Conservation (phyloP, 2,797 vertebrate species). For the Diplodus sargus region DNA sequence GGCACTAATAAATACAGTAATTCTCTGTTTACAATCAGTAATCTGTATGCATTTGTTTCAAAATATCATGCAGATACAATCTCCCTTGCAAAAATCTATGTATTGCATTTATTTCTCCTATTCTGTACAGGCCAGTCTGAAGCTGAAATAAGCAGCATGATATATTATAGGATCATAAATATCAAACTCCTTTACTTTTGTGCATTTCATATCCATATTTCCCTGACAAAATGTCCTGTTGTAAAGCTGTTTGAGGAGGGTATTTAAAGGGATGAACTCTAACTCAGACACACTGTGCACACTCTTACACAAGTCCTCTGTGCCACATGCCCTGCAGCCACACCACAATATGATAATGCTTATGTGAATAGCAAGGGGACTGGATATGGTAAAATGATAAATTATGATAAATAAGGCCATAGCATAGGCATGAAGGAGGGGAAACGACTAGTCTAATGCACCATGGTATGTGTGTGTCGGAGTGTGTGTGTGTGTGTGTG, state of each 20-base stretch:
- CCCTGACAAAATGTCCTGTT: slow-evolving; percentile 40
- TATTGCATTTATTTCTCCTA: too few species aligned
- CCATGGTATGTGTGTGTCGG: slow-evolving; percentile 58
- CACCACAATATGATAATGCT: slow-evolving; percentile 75
- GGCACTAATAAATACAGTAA: neutral
- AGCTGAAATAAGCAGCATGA: slow-evolving; percentile 14
- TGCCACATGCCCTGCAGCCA: slow-evolving; percentile 52
- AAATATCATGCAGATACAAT: neutral
- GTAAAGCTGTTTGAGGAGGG: slow-evolving; percentile 60
- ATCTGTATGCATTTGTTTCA: neutral
- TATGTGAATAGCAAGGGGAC: slow-evolving; percentile 68
- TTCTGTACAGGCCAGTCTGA: neutral
- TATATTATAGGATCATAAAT: slow-evolving; percentile 57
- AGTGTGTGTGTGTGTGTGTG: slow-evolving; percentile 48
- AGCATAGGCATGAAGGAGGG: slow-evolving; percentile 78
- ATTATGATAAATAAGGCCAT: slow-evolving; percentile 83
- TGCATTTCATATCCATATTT: slow-evolving; percentile 47
- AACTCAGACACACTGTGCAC: slow-evolving; percentile 48
- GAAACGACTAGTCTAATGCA: slow-evolving; percentile 72
- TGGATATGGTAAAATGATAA: slow-evolving; percentile 77
- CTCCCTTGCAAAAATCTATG: too few species aligned
- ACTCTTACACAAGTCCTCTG: slow-evolving; percentile 27
- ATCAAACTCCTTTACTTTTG: slow-evolving; percentile 9
- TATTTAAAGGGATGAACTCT: slow-evolving; percentile 67
- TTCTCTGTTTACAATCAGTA: neutral